Evolutionary conservation across 2,797 vertebrate species (phyloP).

Genomic region (Rhinatrema bivittatum): DNA sequence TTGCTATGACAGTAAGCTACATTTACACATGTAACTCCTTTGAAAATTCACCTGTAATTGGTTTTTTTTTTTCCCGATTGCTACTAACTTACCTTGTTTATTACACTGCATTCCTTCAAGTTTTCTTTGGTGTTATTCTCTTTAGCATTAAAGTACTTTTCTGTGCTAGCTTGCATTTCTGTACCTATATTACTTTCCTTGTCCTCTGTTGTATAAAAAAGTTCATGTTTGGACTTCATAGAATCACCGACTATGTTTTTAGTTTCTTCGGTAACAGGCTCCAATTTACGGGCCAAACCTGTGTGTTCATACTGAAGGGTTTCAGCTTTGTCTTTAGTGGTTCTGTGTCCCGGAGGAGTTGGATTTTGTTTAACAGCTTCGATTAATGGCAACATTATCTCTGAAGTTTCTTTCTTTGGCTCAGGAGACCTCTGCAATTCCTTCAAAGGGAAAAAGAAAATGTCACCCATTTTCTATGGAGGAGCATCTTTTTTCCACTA

Average conservation of each 20-base stretch:
- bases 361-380: slow-evolving; percentile 46
- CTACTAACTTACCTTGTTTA: slow-evolving; percentile 33
- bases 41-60: no score
- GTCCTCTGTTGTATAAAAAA: not conserved
- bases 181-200: no score
- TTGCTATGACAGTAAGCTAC: no score
- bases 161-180: no score
- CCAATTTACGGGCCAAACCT: slow-evolving; percentile 38
- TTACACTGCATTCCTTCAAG: slow-evolving; percentile 20
- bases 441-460: slow-evolving; percentile 35
- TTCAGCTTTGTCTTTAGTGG: slow-evolving; percentile 47
- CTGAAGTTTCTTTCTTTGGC: slow-evolving; percentile 17
- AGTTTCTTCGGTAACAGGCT: slow-evolving; percentile 37
- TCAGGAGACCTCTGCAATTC: slow-evolving; percentile 40
- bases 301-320: slow-evolving; percentile 37
- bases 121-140: not conserved
- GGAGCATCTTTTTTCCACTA: not conserved
- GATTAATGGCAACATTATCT: slow-evolving; percentile 39
- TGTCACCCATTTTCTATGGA: no score
- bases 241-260: slow-evolving; percentile 22
- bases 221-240: slow-evolving; percentile 24
- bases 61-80: no score
- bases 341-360: slow-evolving; percentile 39
- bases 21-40: no score
- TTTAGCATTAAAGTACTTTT: not conserved